Evolutionary conservation across 2,888 invertebrate species (phyloP).

Genomic region (Cerceris ruficornis): DNA sequence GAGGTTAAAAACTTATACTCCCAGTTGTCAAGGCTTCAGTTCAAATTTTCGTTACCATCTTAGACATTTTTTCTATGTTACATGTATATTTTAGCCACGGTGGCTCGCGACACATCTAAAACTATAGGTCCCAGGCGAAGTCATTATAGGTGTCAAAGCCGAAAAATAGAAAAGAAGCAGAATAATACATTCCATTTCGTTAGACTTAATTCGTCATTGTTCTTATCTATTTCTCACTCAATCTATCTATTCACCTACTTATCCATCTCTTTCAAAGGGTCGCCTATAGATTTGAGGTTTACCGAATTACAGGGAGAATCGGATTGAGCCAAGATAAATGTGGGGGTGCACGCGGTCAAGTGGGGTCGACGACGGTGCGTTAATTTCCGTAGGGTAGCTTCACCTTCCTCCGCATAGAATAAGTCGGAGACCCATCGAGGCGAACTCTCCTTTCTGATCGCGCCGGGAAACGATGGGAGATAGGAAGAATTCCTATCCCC

Average conservation of each 20-base stretch:
- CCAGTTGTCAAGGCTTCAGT: too few species aligned
- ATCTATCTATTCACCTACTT: conserved; percentile 6
- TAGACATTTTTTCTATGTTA: too few species aligned
- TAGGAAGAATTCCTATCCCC: conserved; percentile 31
- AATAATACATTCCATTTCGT: too few species aligned
- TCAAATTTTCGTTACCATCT: too few species aligned
- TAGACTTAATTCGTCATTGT: not conserved
- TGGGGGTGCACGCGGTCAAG: conserved; percentile 3
- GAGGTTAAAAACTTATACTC: too few species aligned
- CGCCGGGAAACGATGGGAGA: conserved; percentile 16
- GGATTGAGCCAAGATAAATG: conserved; percentile 28
- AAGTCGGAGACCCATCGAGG: not conserved
- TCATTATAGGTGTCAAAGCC: too few species aligned
- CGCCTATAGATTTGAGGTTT: conserved; percentile 13
- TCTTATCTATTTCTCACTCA: not conserved
- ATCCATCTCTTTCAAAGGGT: not conserved
- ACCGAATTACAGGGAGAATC: conserved; percentile 26
- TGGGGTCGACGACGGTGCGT: conserved; percentile 22
- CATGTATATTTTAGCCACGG: too few species aligned
- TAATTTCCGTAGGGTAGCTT: conserved; percentile 31
- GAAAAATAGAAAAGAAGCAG: too few species aligned
- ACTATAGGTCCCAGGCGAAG: too few species aligned
- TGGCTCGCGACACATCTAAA: too few species aligned
- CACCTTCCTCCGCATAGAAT: not conserved
- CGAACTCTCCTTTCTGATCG: conserved; percentile 17